Evolutionary conservation across 2,888 invertebrate species (phyloP).

Genomic region (Sesamia inferens): DNA sequence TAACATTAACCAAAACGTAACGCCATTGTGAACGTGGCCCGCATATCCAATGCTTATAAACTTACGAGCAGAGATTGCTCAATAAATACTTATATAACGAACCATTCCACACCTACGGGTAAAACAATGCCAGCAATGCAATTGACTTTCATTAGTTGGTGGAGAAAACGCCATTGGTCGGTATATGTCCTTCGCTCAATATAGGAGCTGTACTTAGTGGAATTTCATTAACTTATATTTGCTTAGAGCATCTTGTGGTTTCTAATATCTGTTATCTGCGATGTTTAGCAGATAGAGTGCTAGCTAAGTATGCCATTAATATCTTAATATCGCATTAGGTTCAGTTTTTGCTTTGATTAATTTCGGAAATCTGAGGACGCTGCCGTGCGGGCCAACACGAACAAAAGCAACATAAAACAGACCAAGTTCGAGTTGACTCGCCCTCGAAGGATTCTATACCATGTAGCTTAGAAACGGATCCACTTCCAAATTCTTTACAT

Average conservation of each 20-base stretch:
- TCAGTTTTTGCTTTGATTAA: background rate
- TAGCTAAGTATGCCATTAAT: slow-evolving; percentile 2
- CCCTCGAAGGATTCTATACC: no score
- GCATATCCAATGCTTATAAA: slow-evolving; percentile 19
- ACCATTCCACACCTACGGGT: slow-evolving; percentile 29
- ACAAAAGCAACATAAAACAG: background rate
- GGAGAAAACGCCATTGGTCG: slow-evolving; percentile 19
- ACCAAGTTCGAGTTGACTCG: background rate
- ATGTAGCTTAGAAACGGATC: no score
- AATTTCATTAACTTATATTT: slow-evolving; percentile 31
- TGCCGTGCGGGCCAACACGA: background rate
- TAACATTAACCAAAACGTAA: slow-evolving; percentile 8
- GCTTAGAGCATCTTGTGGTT: slow-evolving; percentile 7
- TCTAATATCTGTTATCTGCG: slow-evolving; percentile 11
- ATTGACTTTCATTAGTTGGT: slow-evolving; percentile 47
- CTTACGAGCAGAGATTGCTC: slow-evolving; percentile 23
- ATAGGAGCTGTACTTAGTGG: slow-evolving; percentile 13
- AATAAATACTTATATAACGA: slow-evolving; percentile 17
- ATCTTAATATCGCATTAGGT: background rate
- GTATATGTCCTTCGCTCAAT: slow-evolving; percentile 3
- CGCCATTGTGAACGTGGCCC: slow-evolving; percentile 24
- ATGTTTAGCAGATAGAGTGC: background rate
- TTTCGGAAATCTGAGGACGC: background rate
- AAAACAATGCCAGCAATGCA: slow-evolving; percentile 31
- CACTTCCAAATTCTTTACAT: no score